Evolutionary conservation across 2,113 vertebrate genomes (phyloP), one percentile per base, ranked within the genome.

Genomic region (Strix uralensis): DNA sequence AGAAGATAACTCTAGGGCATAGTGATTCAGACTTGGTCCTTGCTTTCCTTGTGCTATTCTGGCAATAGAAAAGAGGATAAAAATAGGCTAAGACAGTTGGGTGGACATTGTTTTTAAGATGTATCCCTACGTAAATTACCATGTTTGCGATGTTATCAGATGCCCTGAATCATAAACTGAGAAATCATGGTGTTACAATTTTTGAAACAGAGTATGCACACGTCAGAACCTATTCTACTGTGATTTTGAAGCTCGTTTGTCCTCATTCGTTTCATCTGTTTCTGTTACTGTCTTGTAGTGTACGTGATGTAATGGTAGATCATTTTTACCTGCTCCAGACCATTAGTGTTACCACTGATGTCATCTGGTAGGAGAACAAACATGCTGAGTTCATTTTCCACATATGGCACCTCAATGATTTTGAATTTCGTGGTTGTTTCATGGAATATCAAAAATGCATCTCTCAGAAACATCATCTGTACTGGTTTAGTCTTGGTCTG

Each of bases 341-440:
- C 99, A 4, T 98, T 98, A 14, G 96, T 96, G 25, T 95, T 92
- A 34, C 98, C 98, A 19, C 42, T 67, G 0, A 98, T 95, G 4
- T 98, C 93, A 47, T 91, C 97, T 2, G 99, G 99, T 12, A 99
- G 97, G 42, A 99, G 90, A 81, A 99, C 29, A 4, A 99, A 80
- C 98, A 99, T 98, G 96, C 99, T 99, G 74, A 99, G 97, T 57
- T 99, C 98, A 42, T 97, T 97, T 55, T 96, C 97, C 40, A 95
- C 70, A 40, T 99, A 99, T 6, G 98, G 97, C 72, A 99, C 91
- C 91, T 99, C 99, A 61, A 99, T 97, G 77, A 99, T 95, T 87
- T 67, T 97, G 89, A 98, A 97, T 81, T 88, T 93, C 78, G 96
- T 73, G 13, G 97, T 97, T 63, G 93, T 88, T 55, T 99, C 95